Base-by-base conservation (phyloP, 1,140 invertebrate genomes). In the Ooceraea biroi region DNA sequence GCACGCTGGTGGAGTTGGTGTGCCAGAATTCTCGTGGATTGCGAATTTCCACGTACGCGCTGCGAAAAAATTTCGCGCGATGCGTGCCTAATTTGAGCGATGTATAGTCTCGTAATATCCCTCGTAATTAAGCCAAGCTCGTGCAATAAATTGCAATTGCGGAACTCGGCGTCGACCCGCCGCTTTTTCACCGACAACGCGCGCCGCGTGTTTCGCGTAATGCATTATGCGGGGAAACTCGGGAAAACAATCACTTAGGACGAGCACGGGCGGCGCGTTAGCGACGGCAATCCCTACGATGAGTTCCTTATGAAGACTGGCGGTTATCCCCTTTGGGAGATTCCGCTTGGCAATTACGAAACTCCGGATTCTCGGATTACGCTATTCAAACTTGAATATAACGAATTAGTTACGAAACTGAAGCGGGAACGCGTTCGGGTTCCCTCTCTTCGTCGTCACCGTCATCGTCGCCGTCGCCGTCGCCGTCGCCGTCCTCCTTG, bases 361-460 rank as follows among this genome's bases (percentile, higher is more conserved):
- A 85, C 76, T 85, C 60, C 12, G n/a, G n/a, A 74, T 61, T 82
- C 48, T 48, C 22, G 61, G 50, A 82, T 85, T 82, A 69, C 61
- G 50, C 68, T 52, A 69, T 84, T 84, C 63, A 84, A 84, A 84
- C 76, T 84, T 82, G 76, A 66, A 72, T 72, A 74, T 71, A 85
- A 85, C 69, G 80, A 85, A 82, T 85, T 85, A 74, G 66, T 65
- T 85, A 60, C 71, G 68, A 85, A 82, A 85, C 68, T 82, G 60
- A 85, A 82, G 74, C 71, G 66, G 65, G 74, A 71, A 71, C 36
- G 22, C 48, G 48, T 48, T 30, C 66, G 58, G 50, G 27, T 17
- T 17, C n/a, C 19, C 46, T 14, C 46, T 3, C 11, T 22, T 58
- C 50, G 5, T 57, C 36, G n/a, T 44, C 46, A 25, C 30, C 61